A percentile compares a stretch with the other conserved stretches of the same genome.
phyloP scores from a whole-genome alignment of 2,797 vertebrate genomes.

The Aotus griseimembra region DNA sequence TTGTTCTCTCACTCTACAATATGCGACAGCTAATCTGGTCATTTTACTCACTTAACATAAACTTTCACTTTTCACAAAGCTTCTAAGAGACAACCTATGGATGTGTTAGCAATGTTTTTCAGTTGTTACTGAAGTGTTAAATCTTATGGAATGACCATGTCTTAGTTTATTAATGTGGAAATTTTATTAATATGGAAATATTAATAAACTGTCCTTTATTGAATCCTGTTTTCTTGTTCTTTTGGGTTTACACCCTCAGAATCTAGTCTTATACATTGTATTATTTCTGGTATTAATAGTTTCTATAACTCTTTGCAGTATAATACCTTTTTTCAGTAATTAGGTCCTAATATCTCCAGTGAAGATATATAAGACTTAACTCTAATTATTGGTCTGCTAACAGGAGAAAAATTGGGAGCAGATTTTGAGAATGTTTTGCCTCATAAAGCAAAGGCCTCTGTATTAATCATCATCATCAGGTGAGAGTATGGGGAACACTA shows the following conservation, averaged over 20 bases:
- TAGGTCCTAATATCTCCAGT: not conserved
- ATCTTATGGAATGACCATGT: not conserved
- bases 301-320: not conserved
- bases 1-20: not conserved
- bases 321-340: not conserved
- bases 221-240: not conserved
- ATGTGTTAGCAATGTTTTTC: not conserved
- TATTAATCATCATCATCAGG: not conserved
- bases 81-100: not conserved
- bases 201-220: not conserved
- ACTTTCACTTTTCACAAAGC: not conserved
- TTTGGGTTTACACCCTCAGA: not conserved
- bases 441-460: not conserved
- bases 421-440: not conserved
- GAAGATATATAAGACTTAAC: not conserved
- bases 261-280: not conserved
- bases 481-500: not conserved
- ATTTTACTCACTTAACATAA: not conserved
- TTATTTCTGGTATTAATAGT: not conserved
- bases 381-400: not conserved
- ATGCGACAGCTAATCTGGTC: not conserved
- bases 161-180: too few relatives aligned
- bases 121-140: not conserved
- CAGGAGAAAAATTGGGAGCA: not conserved
- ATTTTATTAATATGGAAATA: not conserved